phyloP scores from a whole-genome alignment of 2,113 vertebrate species.

The Saimiri boliviensis region DNA sequence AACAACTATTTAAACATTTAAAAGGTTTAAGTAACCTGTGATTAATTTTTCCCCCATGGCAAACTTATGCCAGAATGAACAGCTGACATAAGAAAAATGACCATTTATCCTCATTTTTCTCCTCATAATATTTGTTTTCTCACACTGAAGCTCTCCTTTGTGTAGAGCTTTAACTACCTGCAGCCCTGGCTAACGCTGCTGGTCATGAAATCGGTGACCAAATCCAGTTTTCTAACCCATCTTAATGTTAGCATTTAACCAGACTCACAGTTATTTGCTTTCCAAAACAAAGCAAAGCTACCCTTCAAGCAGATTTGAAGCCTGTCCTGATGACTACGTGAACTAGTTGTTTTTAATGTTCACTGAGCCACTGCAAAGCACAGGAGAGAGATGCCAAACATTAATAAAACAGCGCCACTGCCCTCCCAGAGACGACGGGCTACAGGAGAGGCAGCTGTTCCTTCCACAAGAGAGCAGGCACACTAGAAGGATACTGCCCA shows the following conservation, averaged over 20 bases:
- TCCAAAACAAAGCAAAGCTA: background rate
- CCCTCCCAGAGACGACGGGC: background rate
- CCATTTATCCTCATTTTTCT: background rate
- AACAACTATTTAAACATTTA: background rate
- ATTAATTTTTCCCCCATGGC: constrained; percentile 10
- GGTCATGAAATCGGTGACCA: background rate
- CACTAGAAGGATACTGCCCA: background rate
- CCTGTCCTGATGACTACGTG: background rate
- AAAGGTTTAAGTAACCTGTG: background rate
- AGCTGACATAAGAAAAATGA: background rate
- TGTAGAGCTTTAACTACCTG: background rate
- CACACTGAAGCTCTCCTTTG: background rate
- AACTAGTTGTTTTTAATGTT: background rate
- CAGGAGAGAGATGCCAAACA: background rate
- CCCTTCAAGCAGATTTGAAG: background rate
- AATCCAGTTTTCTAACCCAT: background rate
- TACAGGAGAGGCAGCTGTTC: background rate
- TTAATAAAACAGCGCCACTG: background rate
- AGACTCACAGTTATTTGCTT: background rate
- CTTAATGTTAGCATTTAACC: background rate
- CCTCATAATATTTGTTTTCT: background rate
- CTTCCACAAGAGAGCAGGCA: background rate
- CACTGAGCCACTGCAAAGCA: background rate
- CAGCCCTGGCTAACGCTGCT: background rate
- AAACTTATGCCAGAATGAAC: background rate